Conservation (phyloP, 2,888 invertebrate genomes). For the Abrostola tripartita region DNA sequence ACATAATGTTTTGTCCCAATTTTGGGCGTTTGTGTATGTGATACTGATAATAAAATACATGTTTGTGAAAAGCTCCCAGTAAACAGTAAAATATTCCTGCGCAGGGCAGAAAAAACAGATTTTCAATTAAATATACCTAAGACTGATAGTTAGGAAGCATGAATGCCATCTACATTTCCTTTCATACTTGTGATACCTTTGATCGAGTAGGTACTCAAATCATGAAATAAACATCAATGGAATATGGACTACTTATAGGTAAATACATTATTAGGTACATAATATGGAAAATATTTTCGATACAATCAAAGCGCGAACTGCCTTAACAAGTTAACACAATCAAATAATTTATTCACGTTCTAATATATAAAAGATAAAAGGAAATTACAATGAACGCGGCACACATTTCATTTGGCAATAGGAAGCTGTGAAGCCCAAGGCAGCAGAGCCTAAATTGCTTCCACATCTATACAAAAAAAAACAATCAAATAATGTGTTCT, state of each 20-base stretch:
- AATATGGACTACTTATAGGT: conserved; percentile 1
- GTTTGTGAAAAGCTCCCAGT: too few relatives aligned
- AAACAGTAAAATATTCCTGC: too few relatives aligned
- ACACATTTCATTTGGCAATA: conserved; percentile 35
- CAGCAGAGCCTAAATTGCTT: conserved; percentile 45
- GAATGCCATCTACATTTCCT: not conserved
- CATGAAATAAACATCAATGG: conserved; percentile 3
- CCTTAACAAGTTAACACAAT: conserved; percentile 4
- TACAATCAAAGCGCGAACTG: conserved; percentile 6
- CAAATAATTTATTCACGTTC: conserved; percentile 21
- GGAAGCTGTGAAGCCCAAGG: conserved; percentile 34
- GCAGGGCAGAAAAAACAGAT: too few relatives aligned
- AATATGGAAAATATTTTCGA: not conserved
- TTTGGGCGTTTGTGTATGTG: too few relatives aligned
- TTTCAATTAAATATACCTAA: too few relatives aligned
- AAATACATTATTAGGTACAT: not conserved
- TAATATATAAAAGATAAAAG: conserved; percentile 13
- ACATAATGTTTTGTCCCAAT: too few relatives aligned
- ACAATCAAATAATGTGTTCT: conserved; percentile 15
- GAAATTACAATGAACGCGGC: conserved; percentile 36
- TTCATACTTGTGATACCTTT: not conserved
- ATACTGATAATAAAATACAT: too few relatives aligned
- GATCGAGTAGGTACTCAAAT: not conserved
- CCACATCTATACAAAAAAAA: conserved; percentile 27
- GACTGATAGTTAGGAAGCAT: too few relatives aligned